Percentiles rank a stretch among this genome's conserved stretches.
Conservation (phyloP, 2,797 vertebrate species). For the Acanthopagrus latus region DNA sequence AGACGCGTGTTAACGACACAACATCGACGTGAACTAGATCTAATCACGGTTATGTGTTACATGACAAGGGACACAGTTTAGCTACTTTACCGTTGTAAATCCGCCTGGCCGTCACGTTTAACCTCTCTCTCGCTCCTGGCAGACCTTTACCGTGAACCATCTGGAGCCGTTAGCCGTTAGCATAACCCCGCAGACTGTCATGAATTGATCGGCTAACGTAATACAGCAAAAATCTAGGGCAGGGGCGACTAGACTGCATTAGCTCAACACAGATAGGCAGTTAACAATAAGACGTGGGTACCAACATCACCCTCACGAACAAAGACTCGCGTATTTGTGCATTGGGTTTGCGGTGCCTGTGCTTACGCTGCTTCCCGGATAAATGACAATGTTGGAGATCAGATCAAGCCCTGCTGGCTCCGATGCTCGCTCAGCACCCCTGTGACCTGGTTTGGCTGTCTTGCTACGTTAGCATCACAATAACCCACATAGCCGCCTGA, state of each 20-base stretch:
- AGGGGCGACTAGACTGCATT: background rate
- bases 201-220: slow-evolving; percentile 35
- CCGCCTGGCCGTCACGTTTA: slow-evolving; percentile 11
- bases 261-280: background rate
- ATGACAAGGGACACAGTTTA: background rate
- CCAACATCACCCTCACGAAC: slow-evolving; percentile 47
- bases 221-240: slow-evolving; percentile 26
- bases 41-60: slow-evolving; percentile 3
- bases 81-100: background rate
- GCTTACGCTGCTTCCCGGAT: slow-evolving; percentile 3
- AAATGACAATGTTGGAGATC: slow-evolving; percentile 43
- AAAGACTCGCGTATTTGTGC: slow-evolving; percentile 45
- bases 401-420: slow-evolving; percentile 35
- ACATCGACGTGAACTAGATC: slow-evolving; percentile 16
- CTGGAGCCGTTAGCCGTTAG: background rate
- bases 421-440: slow-evolving; percentile 46
- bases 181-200: background rate
- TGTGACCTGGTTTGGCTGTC: slow-evolving; percentile 79
- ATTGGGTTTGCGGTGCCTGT: background rate
- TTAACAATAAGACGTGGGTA: slow-evolving; percentile 16
- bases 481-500: slow-evolving; percentile 68
- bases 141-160: slow-evolving; percentile 13
- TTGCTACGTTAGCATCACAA: slow-evolving; percentile 83
- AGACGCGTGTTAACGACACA: slow-evolving; percentile 7
- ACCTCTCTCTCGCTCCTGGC: background rate